Base-by-base conservation (phyloP, 2,797 vertebrate species). In the Coccyzus lansbergi region DNA sequence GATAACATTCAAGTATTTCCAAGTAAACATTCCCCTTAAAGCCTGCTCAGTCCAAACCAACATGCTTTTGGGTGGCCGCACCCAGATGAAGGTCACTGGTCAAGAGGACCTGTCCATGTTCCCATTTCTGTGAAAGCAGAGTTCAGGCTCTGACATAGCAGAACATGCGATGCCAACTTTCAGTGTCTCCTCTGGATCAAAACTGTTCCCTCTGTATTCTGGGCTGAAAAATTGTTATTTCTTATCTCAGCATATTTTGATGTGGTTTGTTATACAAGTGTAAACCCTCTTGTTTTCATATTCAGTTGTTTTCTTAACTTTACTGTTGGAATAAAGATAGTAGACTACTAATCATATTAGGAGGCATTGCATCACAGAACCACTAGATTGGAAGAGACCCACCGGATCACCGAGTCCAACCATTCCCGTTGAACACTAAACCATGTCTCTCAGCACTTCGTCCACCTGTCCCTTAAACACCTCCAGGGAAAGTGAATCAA, bases 11-110 rank as follows among this genome's bases (percentile, higher is more conserved):
- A 90, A 88, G 29, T 77, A 86, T 89, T 75, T 82, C 65, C 2
- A 9, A 93, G 9, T 33, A 29, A 88, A 42, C 55, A 63, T 70
- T 83, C 65, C 31, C 44, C 14, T 69, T 56, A 58, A 91, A 93
- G 83, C 68, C 75, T 87, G 18, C 55, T 77, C 76, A 36, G 42
- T 81, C 71, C 79, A 95, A 80, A 74, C 80, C 78, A 87, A 56
- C 36, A 8, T 85, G 68, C 15, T 2, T 87, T 91, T 94, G 85
- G 20, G 56, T 74, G 52, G 62, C 26, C 48, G 34, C 14, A 74
- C 48, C 8, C 40, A 38, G 34, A 74, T 44, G 48, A 56, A 74
- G 44, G 56, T 77, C 78, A 59, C 7, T 59, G 29, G 34, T 79
- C 52, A 85, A 81, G 68, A 67, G 38, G 15, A 17, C 10, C 19